These are phyloP conservation scores for Aurelia aurita DNA, from an alignment of 30 jellyfish, hydroid and myxozoan genomes.

Conservation along the genomic window DNA sequence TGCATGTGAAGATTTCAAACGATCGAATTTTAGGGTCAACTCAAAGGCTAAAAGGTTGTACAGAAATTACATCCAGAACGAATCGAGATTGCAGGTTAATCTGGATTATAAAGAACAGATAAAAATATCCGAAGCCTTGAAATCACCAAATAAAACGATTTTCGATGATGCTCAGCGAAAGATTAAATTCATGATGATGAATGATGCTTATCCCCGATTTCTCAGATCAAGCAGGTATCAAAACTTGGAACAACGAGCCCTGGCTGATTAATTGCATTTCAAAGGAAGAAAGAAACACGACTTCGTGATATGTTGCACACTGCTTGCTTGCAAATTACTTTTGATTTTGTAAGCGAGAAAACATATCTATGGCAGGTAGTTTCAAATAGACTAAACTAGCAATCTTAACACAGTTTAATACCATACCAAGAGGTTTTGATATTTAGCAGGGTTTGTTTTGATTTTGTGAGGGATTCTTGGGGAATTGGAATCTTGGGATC, in stretches of 20 bases:
- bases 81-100: slow-evolving; percentile 81
- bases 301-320: too few relatives aligned
- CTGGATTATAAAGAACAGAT: slow-evolving; percentile 74
- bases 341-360: too few relatives aligned
- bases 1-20: slow-evolving; percentile 87
- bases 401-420: too few relatives aligned
- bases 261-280: not conserved
- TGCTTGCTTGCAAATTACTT: not conserved
- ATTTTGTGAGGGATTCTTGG: too few relatives aligned
- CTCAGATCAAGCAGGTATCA: slow-evolving; percentile 60
- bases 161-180: slow-evolving; percentile 86
- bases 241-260: slow-evolving; percentile 37
- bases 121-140: slow-evolving; percentile 68
- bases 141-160: slow-evolving; percentile 66
- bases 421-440: too few relatives aligned
- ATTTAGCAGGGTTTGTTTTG: too few relatives aligned
- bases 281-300: too few relatives aligned
- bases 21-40: slow-evolving; percentile 59
- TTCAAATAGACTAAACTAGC: too few relatives aligned
- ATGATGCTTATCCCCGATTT: slow-evolving; percentile 88
- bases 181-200: slow-evolving; percentile 83
- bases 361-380: too few relatives aligned
- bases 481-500: too few relatives aligned
- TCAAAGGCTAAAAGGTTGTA: slow-evolving; percentile 73
- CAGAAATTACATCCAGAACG: slow-evolving; percentile 52